Base-by-base conservation (phyloP, 2,113 vertebrate species). In the Microcebus griseorufus region DNA sequence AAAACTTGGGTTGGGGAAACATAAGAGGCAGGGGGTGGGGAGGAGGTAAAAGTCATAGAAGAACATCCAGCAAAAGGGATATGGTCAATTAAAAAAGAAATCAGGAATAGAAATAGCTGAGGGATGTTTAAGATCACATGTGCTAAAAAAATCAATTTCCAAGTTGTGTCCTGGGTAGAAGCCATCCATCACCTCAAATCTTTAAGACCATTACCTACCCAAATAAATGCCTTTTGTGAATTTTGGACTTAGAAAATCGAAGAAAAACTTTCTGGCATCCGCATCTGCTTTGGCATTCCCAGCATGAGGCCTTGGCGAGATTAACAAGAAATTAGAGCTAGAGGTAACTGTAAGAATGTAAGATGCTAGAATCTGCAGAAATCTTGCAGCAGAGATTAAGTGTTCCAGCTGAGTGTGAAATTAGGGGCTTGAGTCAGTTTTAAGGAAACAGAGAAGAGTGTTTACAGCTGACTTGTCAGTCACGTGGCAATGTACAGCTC, bases 101-200 rank as follows among this genome's bases (percentile, higher is more conserved):
- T 78, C 20, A 82, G 37, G 55, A 65, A 29, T 32, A 95, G 83
- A 34, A 78, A 5, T 60, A 75, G 32, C 45, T 23, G 55, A 67
- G 80, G 25, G 27, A 34, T 64, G 76, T 90, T 73, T 92, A 90
- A 93, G 29, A 34, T 76, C 65, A 34, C 0, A 0, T 29, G 34
- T 75, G 18, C 23, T 76, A 51, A 92, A 48, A 45, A 88, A 83
- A 48, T 88, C 78, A 25, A 16, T 72, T 87, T 93, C 67, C 62
- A 67, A 73, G 17, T 55, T 48, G 8, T 27, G 8, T 45, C 48
- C 42, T 42, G 17, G 37, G 5, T 11, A 39, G 48, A 83, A 51
- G 7, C 51, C 27, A 29, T 17, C 42, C 45, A 14, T 72, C 32
- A 51, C 18, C 29, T 53, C 25, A 81, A 18, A n/a, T 60, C 34